Evolutionary conservation across 2,113 vertebrate species (phyloP).

Genomic region (Astatotilapia flaviijosephi): DNA sequence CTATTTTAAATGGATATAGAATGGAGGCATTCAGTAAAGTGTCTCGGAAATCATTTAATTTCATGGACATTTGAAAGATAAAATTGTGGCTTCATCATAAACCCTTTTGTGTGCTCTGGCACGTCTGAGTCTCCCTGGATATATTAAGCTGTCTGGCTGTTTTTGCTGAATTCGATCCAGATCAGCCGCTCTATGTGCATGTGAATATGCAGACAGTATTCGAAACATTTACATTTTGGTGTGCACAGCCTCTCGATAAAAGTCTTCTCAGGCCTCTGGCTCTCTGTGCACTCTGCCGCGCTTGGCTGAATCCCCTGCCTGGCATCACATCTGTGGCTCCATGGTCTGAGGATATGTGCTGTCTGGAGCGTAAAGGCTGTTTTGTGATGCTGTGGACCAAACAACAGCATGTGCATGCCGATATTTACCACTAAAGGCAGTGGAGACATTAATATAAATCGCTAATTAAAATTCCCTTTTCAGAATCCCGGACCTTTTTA

Average conservation of each 20-base stretch:
- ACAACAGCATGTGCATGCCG: neutral
- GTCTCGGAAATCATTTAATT: constrained; percentile 39
- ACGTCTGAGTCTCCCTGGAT: constrained; percentile 6
- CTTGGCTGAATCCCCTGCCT: constrained; percentile 2
- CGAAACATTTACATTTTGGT: constrained; percentile 2
- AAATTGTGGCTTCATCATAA: constrained; percentile 12
- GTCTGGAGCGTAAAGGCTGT: neutral
- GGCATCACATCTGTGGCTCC: constrained; percentile 34
- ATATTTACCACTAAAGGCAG: neutral
- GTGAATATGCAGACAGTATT: constrained; percentile 14
- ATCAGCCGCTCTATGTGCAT: neutral
- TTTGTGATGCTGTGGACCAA: neutral
- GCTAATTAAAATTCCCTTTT: neutral
- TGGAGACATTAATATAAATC: neutral
- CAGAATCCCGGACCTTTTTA: neutral
- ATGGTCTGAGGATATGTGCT: constrained; percentile 11
- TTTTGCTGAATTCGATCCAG: constrained; percentile 20
- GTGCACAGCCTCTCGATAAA: neutral
- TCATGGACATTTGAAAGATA: constrained; percentile 44
- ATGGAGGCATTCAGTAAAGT: constrained; percentile 12
- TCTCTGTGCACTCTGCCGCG: neutral
- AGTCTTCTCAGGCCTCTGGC: constrained; percentile 8
- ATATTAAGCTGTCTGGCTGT: constrained; percentile 40
- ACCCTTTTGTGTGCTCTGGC: constrained; percentile 33
- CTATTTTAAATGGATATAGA: neutral